Evolutionary conservation across 2,888 invertebrate species (phyloP).

Genomic region (Parthenolecanium corni): DNA sequence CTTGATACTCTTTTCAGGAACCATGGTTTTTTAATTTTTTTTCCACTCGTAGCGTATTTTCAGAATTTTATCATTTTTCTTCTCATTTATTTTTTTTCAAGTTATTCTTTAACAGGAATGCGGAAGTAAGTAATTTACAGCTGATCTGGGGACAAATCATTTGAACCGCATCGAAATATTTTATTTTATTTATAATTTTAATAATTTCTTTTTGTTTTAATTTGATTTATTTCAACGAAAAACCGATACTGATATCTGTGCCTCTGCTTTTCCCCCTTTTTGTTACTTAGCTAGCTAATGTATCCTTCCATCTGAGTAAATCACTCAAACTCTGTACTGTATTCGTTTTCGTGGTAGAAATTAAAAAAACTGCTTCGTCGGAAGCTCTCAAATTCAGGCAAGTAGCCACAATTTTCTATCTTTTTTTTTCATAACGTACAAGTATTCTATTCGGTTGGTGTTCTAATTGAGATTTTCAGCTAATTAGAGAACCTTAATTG

Average conservation of each 20-base stretch:
- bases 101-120: not conserved
- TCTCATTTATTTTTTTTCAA: not conserved
- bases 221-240: constrained; percentile 3
- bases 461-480: constrained; percentile 13
- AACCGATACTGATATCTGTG: constrained; percentile 27
- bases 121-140: not conserved
- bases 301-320: constrained; percentile 31
- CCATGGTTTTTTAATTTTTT: not conserved
- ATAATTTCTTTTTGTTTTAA: not conserved
- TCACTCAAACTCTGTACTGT: constrained; percentile 27
- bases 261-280: constrained; percentile 33
- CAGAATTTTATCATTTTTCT: not conserved
- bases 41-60: not conserved
- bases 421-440: constrained; percentile 2
- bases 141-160: not conserved
- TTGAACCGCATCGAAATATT: not conserved
- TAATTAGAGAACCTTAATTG: too few relatives aligned
- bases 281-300: constrained; percentile 34
- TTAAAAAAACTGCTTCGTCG: constrained; percentile 25
- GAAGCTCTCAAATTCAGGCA: constrained; percentile 21
- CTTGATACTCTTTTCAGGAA: not conserved
- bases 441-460: constrained; percentile 15
- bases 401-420: constrained; percentile 22
- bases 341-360: constrained; percentile 27
- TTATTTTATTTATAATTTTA: not conserved